These are phyloP conservation scores for Sarcoramphus papa DNA, from an alignment of 2,797 vertebrate genomes.

Conservation along the genomic window DNA sequence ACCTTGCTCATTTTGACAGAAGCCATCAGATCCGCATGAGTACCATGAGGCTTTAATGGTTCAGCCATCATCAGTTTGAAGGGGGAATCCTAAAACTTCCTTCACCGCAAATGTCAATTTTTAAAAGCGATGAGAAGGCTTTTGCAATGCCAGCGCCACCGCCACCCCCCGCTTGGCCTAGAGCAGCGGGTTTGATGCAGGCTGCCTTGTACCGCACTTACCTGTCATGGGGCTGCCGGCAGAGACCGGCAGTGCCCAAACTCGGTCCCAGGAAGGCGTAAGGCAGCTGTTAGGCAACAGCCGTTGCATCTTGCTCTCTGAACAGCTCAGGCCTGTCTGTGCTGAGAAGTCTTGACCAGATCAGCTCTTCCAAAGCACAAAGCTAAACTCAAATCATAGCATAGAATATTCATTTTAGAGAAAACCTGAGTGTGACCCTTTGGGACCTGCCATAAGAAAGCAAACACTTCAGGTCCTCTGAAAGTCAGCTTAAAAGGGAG, in stretches of 20 bases:
- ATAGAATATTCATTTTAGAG: not conserved
- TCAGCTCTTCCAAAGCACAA: not conserved
- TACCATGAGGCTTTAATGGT: not conserved
- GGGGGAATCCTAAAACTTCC: not conserved
- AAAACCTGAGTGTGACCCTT: slow-evolving; percentile 12
- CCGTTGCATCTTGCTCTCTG: fast-evolving
- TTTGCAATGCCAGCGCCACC: not conserved
- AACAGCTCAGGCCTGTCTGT: not conserved
- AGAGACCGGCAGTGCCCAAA: not conserved
- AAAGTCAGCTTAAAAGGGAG: slow-evolving; percentile 50
- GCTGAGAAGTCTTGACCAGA: not conserved
- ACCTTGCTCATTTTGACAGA: not conserved
- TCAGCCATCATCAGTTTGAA: not conserved
- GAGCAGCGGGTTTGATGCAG: not conserved
- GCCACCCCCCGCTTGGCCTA: not conserved
- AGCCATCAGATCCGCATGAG: not conserved
- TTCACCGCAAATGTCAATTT: not conserved
- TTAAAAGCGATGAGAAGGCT: not conserved
- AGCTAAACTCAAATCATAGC: not conserved
- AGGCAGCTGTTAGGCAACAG: not conserved
- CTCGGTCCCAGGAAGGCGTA: not conserved
- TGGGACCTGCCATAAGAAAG: slow-evolving; percentile 19
- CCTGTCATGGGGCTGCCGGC: not conserved
- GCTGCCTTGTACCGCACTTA: not conserved
- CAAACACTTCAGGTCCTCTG: slow-evolving; percentile 52